Percentiles rank a stretch among this genome's conserved stretches.
phyloP scores from a whole-genome alignment of 1,140 invertebrate species.

The Anoplophora glabripennis region DNA sequence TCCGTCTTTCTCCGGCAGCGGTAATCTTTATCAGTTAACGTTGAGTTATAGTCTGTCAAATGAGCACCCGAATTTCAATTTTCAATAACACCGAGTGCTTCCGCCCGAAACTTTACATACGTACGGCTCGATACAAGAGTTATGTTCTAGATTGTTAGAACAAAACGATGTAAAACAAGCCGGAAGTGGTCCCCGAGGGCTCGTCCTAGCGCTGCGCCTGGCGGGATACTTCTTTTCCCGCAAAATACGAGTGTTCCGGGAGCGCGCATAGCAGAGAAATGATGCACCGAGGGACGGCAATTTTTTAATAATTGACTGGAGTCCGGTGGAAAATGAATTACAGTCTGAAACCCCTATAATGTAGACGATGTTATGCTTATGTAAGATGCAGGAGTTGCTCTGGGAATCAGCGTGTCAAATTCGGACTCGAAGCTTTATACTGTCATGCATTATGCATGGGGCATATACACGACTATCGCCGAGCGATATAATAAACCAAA shows the following conservation, averaged over 20 bases:
- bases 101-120: slow-evolving; percentile 32
- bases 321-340: slow-evolving; percentile 54
- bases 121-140: slow-evolving; percentile 38
- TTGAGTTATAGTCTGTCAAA: slow-evolving; percentile 46
- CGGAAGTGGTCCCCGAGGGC: slow-evolving; percentile 44
- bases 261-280: slow-evolving; percentile 42
- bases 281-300: slow-evolving; percentile 50
- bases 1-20: neutral
- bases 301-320: slow-evolving; percentile 54
- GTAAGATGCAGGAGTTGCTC: slow-evolving; percentile 39
- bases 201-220: slow-evolving; percentile 31
- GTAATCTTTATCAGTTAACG: slow-evolving; percentile 46
- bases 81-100: slow-evolving; percentile 47
- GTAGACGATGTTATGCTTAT: slow-evolving; percentile 41
- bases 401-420: slow-evolving; percentile 39
- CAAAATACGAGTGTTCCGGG: slow-evolving; percentile 50
- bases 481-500: slow-evolving; percentile 7
- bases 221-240: slow-evolving; percentile 24
- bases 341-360: slow-evolving; percentile 42
- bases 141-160: slow-evolving; percentile 51
- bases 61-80: slow-evolving; percentile 47
- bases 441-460: slow-evolving; percentile 15
- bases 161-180: slow-evolving; percentile 53
- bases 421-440: slow-evolving; percentile 22
- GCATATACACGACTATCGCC: slow-evolving; percentile 6